These are phyloP conservation scores for Neosilurus hyrtlii DNA, from an alignment of 2,797 vertebrate species.

Conservation along the genomic window DNA sequence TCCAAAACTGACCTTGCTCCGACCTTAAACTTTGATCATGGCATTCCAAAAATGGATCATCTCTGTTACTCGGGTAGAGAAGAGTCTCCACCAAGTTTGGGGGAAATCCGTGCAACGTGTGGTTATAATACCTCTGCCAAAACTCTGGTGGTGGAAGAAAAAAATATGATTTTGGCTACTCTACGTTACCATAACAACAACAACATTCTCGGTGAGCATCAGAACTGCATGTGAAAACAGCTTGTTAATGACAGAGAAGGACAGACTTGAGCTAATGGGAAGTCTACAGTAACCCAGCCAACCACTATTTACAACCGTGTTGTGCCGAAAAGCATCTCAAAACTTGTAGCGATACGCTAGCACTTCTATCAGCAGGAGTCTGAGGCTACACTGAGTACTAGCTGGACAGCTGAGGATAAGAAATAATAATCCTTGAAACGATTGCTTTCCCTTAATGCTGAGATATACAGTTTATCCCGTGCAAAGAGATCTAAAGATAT, in stretches of 20 bases:
- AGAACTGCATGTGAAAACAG: neutral
- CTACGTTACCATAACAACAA: neutral
- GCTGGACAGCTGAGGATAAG: neutral
- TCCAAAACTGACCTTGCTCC: too few species aligned
- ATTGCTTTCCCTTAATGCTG: too few species aligned
- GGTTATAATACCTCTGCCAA: too few species aligned
- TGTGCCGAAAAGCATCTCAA: neutral
- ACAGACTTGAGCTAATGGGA: neutral
- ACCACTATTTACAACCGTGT: neutral
- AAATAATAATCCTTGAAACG: neutral
- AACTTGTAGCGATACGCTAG: neutral
- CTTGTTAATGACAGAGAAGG: neutral
- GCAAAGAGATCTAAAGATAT: slow-evolving; percentile 5
- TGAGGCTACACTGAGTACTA: neutral
- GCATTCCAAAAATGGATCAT: too few species aligned
- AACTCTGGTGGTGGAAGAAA: too few species aligned
- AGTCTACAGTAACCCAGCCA: neutral
- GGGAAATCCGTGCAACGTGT: too few species aligned
- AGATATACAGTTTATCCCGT: neutral
- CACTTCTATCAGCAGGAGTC: neutral
- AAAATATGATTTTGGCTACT: too few species aligned
- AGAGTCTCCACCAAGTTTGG: too few species aligned
- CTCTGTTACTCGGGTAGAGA: too few species aligned
- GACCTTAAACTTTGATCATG: too few species aligned
- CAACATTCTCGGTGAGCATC: neutral